Conservation (phyloP, 2,113 vertebrate species). For the Megaleporinus macrocephalus region DNA sequence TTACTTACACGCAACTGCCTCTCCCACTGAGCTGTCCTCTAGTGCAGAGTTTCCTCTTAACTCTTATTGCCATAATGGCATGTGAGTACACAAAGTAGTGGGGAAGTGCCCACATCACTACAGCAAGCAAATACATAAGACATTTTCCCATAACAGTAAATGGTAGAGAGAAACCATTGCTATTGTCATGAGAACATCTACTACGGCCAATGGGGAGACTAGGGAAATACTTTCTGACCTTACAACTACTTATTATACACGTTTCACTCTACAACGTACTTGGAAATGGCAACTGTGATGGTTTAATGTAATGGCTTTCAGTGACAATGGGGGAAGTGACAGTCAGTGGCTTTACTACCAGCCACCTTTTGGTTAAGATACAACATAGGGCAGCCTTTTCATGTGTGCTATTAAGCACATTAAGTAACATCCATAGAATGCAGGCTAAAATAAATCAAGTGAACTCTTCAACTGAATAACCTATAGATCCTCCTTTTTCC, state of each 20-base stretch:
- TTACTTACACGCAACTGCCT: not conserved
- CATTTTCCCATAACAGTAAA: not conserved
- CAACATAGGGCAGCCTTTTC: no score
- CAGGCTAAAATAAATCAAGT: no score
- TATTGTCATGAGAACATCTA: not conserved
- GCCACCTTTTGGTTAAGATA: no score
- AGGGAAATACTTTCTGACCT: not conserved
- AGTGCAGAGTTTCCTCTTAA: not conserved
- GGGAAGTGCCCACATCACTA: not conserved
- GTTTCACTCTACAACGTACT: not conserved
- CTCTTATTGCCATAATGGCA: not conserved
- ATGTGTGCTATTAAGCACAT: no score
- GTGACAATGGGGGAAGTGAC: no score
- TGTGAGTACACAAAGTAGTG: not conserved
- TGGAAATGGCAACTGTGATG: no score
- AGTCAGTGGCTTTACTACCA: no score
- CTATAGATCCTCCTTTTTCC: no score
- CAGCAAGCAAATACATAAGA: not conserved
- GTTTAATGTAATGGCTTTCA: no score
- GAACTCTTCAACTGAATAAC: no score
- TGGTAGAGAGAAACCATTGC: not conserved
- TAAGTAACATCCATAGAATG: no score
- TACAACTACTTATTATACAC: not conserved
- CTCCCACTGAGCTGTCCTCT: conserved; percentile 13
- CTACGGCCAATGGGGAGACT: not conserved